phyloP scores from a whole-genome alignment of 2,888 invertebrate species.

The Trilocha varians region DNA sequence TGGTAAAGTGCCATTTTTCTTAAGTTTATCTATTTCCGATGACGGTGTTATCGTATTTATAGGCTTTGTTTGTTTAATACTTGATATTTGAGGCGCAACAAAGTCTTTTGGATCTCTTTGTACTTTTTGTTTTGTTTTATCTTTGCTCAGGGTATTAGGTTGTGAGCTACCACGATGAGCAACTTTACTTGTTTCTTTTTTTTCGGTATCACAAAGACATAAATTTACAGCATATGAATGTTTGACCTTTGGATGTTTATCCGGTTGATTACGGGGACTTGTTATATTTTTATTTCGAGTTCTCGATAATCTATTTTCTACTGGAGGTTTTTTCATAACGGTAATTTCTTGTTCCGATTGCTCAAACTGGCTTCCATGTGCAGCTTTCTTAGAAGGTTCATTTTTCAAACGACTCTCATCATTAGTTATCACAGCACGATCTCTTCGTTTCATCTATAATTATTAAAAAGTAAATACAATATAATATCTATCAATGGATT shows the following conservation, averaged over 20 bases:
- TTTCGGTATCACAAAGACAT: slow-evolving; percentile 41
- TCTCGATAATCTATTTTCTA: slow-evolving; percentile 1
- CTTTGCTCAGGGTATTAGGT: slow-evolving; percentile 1
- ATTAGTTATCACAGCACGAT: background rate
- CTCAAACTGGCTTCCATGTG: background rate
- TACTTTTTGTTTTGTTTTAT: slow-evolving; percentile 11
- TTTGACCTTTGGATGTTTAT: slow-evolving; percentile 18
- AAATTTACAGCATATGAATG: slow-evolving; percentile 48
- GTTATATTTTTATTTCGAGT: slow-evolving; percentile 10
- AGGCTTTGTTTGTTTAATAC: slow-evolving; percentile 30
- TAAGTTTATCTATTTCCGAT: slow-evolving; percentile 11
- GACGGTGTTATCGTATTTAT: slow-evolving; percentile 17
- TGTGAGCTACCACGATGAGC: slow-evolving; percentile 5
- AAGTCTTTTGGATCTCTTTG: background rate
- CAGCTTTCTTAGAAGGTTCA: background rate
- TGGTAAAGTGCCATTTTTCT: slow-evolving; percentile 12
- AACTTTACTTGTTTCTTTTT: slow-evolving; percentile 13
- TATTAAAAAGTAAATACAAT: no score
- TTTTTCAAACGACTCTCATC: background rate
- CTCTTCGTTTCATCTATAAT: background rate
- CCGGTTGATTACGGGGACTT: slow-evolving; percentile 10
- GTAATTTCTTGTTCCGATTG: slow-evolving; percentile 7
- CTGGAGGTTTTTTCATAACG: background rate
- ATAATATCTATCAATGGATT: no score
- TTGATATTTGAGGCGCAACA: slow-evolving; percentile 14